phyloP scores from a whole-genome alignment of 2,797 vertebrate species.

The Sebastiscus tertius region DNA sequence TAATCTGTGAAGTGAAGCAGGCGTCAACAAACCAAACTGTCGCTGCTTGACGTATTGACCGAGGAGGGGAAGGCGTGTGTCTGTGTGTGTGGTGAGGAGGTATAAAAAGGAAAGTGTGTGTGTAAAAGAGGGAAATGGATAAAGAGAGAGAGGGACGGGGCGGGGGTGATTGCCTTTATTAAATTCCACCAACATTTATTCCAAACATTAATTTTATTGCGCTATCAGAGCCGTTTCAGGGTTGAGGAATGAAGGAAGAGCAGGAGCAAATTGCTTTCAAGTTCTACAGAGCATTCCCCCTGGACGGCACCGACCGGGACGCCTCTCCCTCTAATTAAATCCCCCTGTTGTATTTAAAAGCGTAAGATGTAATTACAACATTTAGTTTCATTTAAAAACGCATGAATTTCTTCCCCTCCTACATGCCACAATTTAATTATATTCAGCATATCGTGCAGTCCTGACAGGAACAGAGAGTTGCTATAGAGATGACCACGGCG shows the following conservation, averaged over 20 bases:
- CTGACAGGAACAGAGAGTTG: conserved; percentile 67
- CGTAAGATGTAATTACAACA: conserved; percentile 79
- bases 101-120: conserved; percentile 4
- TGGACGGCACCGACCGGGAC: conserved; percentile 59
- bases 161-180: conserved; percentile 51
- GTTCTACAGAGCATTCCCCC: conserved; percentile 70
- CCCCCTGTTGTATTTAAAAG: conserved; percentile 77
- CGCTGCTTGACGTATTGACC: conserved; percentile 43
- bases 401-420: conserved; percentile 53
- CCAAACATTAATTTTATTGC: conserved; percentile 72
- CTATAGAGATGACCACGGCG: conserved; percentile 77
- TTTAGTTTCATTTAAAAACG: conserved; percentile 76
- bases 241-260: conserved; percentile 68
- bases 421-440: conserved; percentile 64
- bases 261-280: conserved; percentile 80
- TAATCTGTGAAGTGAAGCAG: conserved; percentile 61
- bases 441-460: conserved; percentile 50
- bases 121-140: background rate
- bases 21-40: conserved; percentile 39
- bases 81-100: background rate
- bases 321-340: conserved; percentile 76
- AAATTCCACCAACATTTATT: conserved; percentile 69
- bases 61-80: background rate
- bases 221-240: conserved; percentile 70
- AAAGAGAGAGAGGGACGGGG: background rate